Percentiles rank a stretch among this genome's conserved stretches.
Conservation (phyloP, 2,113 vertebrate genomes). For the Spermophilus dauricus region DNA sequence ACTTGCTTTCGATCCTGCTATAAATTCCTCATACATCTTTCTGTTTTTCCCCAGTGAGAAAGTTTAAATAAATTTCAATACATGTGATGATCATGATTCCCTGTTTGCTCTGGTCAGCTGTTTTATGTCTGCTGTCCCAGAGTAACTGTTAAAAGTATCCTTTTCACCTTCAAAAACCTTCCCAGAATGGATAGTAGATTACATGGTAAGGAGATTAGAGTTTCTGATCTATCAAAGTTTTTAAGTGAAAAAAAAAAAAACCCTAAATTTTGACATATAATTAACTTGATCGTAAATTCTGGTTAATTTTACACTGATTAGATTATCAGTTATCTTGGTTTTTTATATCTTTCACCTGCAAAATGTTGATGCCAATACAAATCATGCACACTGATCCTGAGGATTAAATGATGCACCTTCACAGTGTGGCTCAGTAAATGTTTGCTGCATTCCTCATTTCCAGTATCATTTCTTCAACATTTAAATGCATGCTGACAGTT, state of each 20-base stretch:
- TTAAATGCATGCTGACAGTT: background rate
- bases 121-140: background rate
- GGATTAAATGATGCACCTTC: background rate
- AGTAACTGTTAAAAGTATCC: background rate
- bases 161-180: background rate
- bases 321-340: background rate
- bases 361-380: background rate
- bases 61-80: background rate
- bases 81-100: background rate
- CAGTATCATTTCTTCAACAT: background rate
- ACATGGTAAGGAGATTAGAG: background rate
- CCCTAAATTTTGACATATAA: background rate
- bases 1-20: background rate
- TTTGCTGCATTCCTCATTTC: background rate
- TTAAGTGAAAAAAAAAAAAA: background rate
- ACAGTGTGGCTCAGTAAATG: background rate
- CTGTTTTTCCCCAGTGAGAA: background rate
- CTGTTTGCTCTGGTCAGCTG: background rate
- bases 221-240: background rate
- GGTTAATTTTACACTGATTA: background rate
- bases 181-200: background rate
- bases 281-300: background rate
- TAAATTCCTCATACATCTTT: background rate
- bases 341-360: background rate
- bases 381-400: background rate